Conservation (phyloP, 1,140 invertebrate species). For the Steinernema khuongi region DNA sequence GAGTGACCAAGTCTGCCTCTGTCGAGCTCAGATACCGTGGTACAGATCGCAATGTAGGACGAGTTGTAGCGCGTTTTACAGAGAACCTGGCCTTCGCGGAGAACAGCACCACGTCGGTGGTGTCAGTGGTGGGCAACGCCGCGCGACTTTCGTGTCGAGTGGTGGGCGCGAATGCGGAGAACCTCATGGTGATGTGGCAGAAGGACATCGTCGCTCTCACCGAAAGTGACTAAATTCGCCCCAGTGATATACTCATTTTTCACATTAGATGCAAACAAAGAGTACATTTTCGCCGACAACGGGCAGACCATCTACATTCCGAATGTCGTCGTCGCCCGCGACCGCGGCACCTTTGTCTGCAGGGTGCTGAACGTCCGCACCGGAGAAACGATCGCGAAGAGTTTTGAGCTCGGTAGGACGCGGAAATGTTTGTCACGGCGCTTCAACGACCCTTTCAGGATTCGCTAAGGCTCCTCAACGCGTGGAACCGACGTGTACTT, state of each 20-base stretch:
- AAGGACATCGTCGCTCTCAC: constrained; percentile 5
- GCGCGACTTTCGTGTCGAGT: not conserved
- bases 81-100: not conserved
- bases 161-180: not conserved
- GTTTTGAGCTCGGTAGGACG: not conserved
- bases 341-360: not conserved
- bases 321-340: not conserved
- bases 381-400: not conserved
- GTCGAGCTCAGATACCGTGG: not conserved
- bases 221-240: not conserved
- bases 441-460: too few relatives aligned
- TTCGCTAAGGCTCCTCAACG: too few relatives aligned
- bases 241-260: not conserved
- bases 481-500: too few relatives aligned
- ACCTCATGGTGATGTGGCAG: not conserved
- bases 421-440: not conserved
- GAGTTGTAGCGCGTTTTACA: too few relatives aligned
- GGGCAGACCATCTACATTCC: not conserved
- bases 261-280: not conserved
- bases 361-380: not conserved
- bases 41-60: too few relatives aligned
- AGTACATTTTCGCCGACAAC: constrained; percentile 3
- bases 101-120: not conserved
- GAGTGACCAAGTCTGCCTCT: not conserved
- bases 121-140: not conserved